Base-by-base conservation (phyloP, 2,888 invertebrate genomes). In the Zygaena filipendulae region DNA sequence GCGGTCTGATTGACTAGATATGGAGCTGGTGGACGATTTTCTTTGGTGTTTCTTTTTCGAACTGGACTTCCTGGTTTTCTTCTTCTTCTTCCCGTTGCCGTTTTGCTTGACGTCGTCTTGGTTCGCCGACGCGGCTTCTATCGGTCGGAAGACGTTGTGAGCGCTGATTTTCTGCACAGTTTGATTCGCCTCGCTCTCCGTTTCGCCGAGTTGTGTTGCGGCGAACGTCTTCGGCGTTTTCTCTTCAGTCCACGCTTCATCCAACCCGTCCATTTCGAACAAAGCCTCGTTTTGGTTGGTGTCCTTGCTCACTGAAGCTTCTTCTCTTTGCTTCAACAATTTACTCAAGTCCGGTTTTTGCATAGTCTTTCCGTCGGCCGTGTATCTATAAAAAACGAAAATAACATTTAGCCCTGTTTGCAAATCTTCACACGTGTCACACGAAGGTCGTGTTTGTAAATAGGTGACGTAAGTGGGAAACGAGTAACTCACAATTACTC, bases 1-100 rank as follows among this genome's bases (percentile, higher is more conserved):
- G 33, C 77, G 67, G 49, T 82, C 82, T 14, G 81, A 80, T 38
- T 80, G 79, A 45, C 81, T 80, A 13, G 80, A 75, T 26, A 80
- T 56, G 1, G 82, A 81, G 43, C 81, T 79, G n/a, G 75, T 74
- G 3, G 86, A 84, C 0, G 86, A 84, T 52, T 91, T 91, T 32
- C 90, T 83, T 49, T 88, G 87, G 46, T 88, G 88, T 58, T 91
- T 92, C 72, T 90, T 90, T 67, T 90, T 91, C 64, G 90, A 87
- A 42, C 87, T 82, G 18, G 87, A 85, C 81, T 87, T 91, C 74
- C 90, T 87, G 43, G 90, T 87, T 30, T 91, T 85, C 59, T 89
- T 90, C 61, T 91, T 88, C 54, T 91, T 92, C 47, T 84, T 84
- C 11, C 77, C 79, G 33, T 81, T 84, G 23, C 77, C 83, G 37